Evolutionary conservation across 2,888 invertebrate species (phyloP).

Genomic region (Glyphotaelius pellucidus): DNA sequence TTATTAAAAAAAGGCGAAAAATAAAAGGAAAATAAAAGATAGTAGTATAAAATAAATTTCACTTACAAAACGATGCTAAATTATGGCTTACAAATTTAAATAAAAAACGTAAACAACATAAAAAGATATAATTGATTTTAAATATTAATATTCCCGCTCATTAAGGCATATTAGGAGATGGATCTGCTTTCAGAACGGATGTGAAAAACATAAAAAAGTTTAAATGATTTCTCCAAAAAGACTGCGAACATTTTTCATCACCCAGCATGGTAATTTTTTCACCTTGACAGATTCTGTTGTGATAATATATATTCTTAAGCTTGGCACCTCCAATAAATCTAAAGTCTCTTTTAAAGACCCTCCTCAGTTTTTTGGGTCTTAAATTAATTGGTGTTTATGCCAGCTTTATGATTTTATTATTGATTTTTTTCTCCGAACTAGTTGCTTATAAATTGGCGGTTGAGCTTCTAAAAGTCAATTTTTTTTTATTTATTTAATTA

Average conservation of each 20-base stretch:
- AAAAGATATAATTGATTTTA: background rate
- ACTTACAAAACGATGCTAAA: background rate
- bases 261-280: slow-evolving; percentile 26
- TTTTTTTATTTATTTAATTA: background rate
- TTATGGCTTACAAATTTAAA: background rate
- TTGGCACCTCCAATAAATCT: slow-evolving; percentile 38
- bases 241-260: slow-evolving; percentile 26
- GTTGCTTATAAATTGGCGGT: background rate
- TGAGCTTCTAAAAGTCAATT: background rate
- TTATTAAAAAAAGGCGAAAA: background rate
- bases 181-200: background rate
- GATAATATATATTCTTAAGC: slow-evolving; percentile 34
- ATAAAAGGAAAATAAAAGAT: background rate
- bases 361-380: slow-evolving; percentile 24
- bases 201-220: background rate
- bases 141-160: background rate
- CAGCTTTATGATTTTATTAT: background rate
- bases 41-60: background rate
- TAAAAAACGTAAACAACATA: background rate
- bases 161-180: background rate
- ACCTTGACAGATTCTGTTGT: slow-evolving; percentile 26
- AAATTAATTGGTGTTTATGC: background rate
- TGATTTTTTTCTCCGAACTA: background rate
- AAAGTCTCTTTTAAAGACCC: slow-evolving; percentile 7
- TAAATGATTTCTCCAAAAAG: background rate